A percentile compares a stretch with the other conserved stretches of the same genome.
phyloP scores from a whole-genome alignment of 2,888 invertebrate species.

The Cordilura impudica region DNA sequence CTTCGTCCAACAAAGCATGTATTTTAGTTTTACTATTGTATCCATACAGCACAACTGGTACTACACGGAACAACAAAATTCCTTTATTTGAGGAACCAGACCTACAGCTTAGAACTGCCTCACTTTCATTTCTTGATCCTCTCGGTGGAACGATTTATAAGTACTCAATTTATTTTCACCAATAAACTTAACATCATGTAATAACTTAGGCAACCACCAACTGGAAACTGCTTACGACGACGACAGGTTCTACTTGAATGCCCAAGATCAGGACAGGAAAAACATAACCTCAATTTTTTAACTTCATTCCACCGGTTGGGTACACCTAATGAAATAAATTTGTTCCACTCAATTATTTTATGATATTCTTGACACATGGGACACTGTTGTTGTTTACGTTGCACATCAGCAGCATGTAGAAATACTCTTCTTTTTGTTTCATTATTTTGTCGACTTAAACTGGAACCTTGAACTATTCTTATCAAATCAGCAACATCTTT shows the following conservation, averaged over 20 bases:
- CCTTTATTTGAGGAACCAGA: not conserved
- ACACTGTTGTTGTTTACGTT: constrained; percentile 39
- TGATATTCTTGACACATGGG: too few species aligned
- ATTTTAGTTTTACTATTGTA: constrained; percentile 25
- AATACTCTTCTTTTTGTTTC: too few species aligned
- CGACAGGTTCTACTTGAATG: too few species aligned
- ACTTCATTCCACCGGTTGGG: not conserved
- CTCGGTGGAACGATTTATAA: too few species aligned
- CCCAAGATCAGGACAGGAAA: too few species aligned
- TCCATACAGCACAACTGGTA: constrained; percentile 22
- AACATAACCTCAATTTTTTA: too few species aligned
- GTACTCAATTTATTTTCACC: too few species aligned
- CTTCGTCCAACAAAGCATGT: constrained; percentile 41
- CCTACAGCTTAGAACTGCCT: not conserved
- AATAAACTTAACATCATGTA: too few species aligned
- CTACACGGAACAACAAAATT: not conserved
- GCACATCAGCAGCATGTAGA: too few species aligned
- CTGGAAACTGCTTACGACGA: not conserved
- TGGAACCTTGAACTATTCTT: not conserved
- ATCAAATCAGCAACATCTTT: constrained; percentile 29
- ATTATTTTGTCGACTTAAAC: not conserved
- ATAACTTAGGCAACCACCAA: too few species aligned
- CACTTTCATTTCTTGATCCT: too few species aligned
- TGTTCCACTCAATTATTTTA: not conserved
- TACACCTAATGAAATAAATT: constrained; percentile 1